Base-by-base conservation (phyloP, 2,113 vertebrate species). In the Apeltes quadracus region DNA sequence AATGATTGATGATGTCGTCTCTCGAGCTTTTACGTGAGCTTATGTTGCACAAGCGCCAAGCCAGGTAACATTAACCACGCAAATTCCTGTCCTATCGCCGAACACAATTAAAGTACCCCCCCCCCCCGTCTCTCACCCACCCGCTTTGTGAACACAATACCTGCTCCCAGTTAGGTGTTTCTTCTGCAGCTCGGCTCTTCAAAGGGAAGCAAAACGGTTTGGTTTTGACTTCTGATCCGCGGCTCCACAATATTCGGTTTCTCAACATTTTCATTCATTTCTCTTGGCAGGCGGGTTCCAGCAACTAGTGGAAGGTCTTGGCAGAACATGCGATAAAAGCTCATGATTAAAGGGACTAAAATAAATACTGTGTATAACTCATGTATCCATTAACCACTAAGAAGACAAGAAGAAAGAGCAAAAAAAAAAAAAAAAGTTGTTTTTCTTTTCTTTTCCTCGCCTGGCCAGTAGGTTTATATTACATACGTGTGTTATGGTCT, bases 281-380 rank as follows among this genome's bases (percentile, higher is more conserved):
- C 86, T 90, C 84, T 92, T 93, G 92, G 92, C 91, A 92, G 79
- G 51, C 69, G 11, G 27, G 22, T 39, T 39, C 75, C 78, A 87
- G 88, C 75, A 64, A 89, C 85, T 90, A 89, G 89, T 87, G 88
- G 89, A 92, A 89, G 90, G 88, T 89, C 84, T 92, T 91, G 92
- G 92, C 91, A 92, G 89, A 61, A 86, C 75, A 73, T 86, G 80
- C 81, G 78, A 89, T 87, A 88, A 91, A 91, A 89, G 82, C 84
- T 92, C 88, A 92, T 90, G 92, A 94, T 93, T 93, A 94, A 92
- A 93, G 91, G 88, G 89, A 76, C 88, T 89, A 89, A 92, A 94
- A 92, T 90, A 91, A 93, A 90, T 86, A 58, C 89, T 91, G 89
- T 92, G 88, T 92, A 90, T 90, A 92, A 93, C 78, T 91, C 89